These are phyloP conservation scores for Itoplectis maculator DNA, from an alignment of 2,888 invertebrate species.

Conservation along the genomic window DNA sequence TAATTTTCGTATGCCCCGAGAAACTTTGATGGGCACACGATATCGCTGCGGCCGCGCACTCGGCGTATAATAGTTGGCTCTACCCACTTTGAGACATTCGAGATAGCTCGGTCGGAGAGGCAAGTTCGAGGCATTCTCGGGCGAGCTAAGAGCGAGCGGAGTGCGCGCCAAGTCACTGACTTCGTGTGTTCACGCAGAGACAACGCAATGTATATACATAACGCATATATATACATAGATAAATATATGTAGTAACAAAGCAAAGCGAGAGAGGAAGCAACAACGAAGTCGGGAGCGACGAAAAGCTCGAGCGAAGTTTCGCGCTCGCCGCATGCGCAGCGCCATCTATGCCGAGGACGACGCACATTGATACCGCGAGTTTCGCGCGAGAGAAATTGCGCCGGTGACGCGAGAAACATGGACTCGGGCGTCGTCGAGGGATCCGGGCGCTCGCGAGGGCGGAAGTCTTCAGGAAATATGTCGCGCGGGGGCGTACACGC, in stretches of 20 bases:
- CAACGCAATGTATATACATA: background rate
- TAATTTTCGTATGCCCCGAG: background rate
- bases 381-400: conserved; percentile 47
- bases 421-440: conserved; percentile 41
- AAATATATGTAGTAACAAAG: background rate
- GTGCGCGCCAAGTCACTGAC: background rate
- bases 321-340: background rate
- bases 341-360: background rate
- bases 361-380: too few species aligned
- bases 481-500: too few species aligned
- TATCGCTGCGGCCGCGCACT: background rate
- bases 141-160: conserved; percentile 6
- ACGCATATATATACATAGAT: too few species aligned
- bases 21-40: conserved; percentile 5
- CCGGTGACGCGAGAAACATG: conserved; percentile 57
- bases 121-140: conserved; percentile 26
- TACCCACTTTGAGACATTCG: conserved; percentile 27
- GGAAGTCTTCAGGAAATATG: too few species aligned
- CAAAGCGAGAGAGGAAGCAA: background rate
- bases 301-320: conserved; percentile 34
- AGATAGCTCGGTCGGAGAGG: conserved; percentile 19
- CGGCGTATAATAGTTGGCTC: conserved; percentile 1
- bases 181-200: background rate
- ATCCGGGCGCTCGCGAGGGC: background rate
- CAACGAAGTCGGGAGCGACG: background rate